Conservation (phyloP, 2,797 vertebrate genomes). For the Acanthurus leucopareius region DNA sequence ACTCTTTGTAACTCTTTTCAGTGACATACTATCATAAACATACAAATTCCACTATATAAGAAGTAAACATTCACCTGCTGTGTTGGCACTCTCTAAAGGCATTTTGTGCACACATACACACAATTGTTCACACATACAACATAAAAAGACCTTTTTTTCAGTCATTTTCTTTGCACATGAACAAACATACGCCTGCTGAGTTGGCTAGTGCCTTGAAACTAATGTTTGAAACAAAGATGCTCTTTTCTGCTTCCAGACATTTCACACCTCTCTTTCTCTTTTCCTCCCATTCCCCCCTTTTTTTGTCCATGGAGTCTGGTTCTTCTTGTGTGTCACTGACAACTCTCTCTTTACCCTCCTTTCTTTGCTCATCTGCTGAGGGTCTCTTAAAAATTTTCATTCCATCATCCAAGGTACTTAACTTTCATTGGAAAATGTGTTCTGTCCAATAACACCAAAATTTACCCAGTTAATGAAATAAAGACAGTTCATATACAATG, state of each 20-base stretch:
- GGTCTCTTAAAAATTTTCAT: not conserved
- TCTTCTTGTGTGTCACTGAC: conserved; percentile 20
- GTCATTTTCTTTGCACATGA: conserved; percentile 49
- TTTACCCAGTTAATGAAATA: not conserved
- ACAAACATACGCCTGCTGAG: conserved; percentile 63
- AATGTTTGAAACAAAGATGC: conserved; percentile 68
- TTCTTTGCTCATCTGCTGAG: not conserved
- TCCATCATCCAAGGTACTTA: not conserved
- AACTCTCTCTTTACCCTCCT: not conserved
- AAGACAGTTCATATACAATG: not conserved
- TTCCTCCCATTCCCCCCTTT: not conserved
- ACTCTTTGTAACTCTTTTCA: conserved; percentile 41
- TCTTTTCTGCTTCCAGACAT: conserved; percentile 65
- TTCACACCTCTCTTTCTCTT: conserved; percentile 38
- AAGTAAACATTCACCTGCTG: conserved; percentile 62
- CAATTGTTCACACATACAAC: conserved; percentile 26
- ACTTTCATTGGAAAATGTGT: not conserved
- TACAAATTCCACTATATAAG: conserved; percentile 45
- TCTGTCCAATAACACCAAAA: not conserved
- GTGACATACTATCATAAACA: conserved; percentile 44
- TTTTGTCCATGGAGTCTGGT: conserved; percentile 12
- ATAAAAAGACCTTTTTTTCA: conserved; percentile 32
- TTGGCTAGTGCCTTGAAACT: conserved; percentile 56
- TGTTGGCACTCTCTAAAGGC: conserved; percentile 39
- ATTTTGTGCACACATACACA: conserved; percentile 15